Conservation (phyloP, 1,140 invertebrate species). For the Drosophila nasuta region DNA sequence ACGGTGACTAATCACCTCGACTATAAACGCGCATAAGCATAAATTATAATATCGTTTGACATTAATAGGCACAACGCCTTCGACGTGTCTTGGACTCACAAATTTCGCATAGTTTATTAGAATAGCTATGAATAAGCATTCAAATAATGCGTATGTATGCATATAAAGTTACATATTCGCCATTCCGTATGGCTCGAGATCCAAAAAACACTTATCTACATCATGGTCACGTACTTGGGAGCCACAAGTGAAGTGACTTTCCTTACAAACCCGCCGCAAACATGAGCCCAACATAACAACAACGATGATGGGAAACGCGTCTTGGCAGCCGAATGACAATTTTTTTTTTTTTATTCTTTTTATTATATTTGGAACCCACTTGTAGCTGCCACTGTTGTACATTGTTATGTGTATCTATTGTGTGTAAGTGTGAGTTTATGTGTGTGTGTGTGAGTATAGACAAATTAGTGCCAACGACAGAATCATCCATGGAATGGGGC, state of each 20-base stretch:
- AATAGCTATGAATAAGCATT: slow-evolving; percentile 28
- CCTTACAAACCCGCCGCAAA: slow-evolving; percentile 37
- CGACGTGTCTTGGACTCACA: neutral
- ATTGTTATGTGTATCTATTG: neutral
- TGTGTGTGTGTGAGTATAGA: slow-evolving; percentile 43
- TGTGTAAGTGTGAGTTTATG: neutral
- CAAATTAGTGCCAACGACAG: slow-evolving; percentile 70
- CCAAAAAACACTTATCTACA: slow-evolving; percentile 56
- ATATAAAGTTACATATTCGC: slow-evolving; percentile 49
- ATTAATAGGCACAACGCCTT: neutral
- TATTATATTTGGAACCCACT: slow-evolving; percentile 58
- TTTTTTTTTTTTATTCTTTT: slow-evolving; percentile 29
- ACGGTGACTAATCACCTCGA: neutral
- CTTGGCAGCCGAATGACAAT: slow-evolving; percentile 56
- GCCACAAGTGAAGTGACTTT: slow-evolving; percentile 30
- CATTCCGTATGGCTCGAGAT: slow-evolving; percentile 41
- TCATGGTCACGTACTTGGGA: slow-evolving; percentile 45
- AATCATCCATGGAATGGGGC: slow-evolving; percentile 40
- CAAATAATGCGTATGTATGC: slow-evolving; percentile 29
- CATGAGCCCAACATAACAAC: slow-evolving; percentile 56
- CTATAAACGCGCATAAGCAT: neutral
- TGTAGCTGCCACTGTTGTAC: slow-evolving; percentile 48
- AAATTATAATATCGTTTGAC: neutral
- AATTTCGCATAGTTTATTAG: slow-evolving; percentile 7
- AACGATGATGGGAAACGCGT: slow-evolving; percentile 29